phyloP scores from a whole-genome alignment of 2,113 vertebrate genomes.

The Holacanthus passer region DNA sequence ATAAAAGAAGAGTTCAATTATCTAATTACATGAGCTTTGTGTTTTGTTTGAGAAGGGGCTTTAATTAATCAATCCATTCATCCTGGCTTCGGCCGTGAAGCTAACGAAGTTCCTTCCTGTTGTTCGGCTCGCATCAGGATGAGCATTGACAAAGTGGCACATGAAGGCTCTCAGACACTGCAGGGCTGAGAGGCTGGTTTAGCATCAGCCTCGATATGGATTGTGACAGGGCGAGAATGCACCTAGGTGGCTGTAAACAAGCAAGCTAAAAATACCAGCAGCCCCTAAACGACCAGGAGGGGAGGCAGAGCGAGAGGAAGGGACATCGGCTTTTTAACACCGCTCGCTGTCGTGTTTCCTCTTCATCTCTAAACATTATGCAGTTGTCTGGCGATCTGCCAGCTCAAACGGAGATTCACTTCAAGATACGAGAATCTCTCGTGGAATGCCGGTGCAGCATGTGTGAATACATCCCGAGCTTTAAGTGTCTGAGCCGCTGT shows the following conservation, averaged over 20 bases:
- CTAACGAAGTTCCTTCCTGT: slow-evolving; percentile 8
- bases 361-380: slow-evolving; percentile 67
- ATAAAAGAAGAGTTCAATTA: neutral
- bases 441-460: slow-evolving; percentile 25
- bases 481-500: slow-evolving; percentile 19
- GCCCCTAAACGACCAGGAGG: slow-evolving; percentile 37
- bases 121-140: slow-evolving; percentile 10
- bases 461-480: slow-evolving; percentile 31
- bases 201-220: slow-evolving; percentile 48
- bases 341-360: slow-evolving; percentile 64
- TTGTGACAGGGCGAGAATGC: slow-evolving; percentile 43
- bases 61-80: neutral
- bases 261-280: slow-evolving; percentile 62
- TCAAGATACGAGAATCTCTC: slow-evolving; percentile 50
- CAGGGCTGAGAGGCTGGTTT: neutral
- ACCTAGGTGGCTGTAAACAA: slow-evolving; percentile 49
- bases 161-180: neutral
- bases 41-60: neutral
- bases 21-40: neutral
- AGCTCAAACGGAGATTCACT: slow-evolving; percentile 59
- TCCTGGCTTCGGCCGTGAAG: neutral
- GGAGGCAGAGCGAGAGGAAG: slow-evolving; percentile 35
- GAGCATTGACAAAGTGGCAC: slow-evolving; percentile 31
- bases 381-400: slow-evolving; percentile 61
- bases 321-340: slow-evolving; percentile 49